phyloP scores from a whole-genome alignment of 2,797 vertebrate species.

The Echiichthys vipera region DNA sequence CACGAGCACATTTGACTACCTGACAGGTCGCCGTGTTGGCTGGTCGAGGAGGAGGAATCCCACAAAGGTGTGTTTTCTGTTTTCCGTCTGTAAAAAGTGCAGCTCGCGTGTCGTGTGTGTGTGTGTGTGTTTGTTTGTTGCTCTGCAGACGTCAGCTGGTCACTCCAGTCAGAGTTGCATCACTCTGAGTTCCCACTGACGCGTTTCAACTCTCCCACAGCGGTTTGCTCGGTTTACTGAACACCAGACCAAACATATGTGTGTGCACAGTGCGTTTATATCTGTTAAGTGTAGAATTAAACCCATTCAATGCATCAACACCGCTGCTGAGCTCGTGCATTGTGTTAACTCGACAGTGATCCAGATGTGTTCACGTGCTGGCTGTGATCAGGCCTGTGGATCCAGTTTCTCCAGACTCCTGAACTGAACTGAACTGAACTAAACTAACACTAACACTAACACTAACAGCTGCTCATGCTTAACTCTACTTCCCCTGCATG shows the following conservation, averaged over 20 bases:
- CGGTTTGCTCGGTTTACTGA: background rate
- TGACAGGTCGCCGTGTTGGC: conserved; percentile 20
- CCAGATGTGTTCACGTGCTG: conserved; percentile 21
- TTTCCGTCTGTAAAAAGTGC: background rate
- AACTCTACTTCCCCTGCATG: background rate
- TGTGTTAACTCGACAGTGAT: background rate
- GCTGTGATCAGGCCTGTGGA: conserved; percentile 45
- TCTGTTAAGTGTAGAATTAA: background rate
- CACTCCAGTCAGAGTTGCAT: conserved; percentile 62
- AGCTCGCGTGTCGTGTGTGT: accelerated
- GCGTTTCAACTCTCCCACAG: conserved; percentile 13
- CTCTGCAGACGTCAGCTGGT: background rate
- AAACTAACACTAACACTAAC: no score
- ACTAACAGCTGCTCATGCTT: no score
- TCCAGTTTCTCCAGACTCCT: conserved; percentile 60
- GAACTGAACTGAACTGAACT: no score
- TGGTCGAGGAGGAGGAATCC: no score
- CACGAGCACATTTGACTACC: conserved; percentile 36
- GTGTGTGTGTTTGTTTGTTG: background rate
- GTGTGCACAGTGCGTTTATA: background rate
- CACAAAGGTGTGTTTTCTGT: conserved; percentile 41
- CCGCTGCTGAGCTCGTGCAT: accelerated
- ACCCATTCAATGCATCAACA: background rate
- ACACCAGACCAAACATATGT: background rate
- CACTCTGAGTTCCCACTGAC: conserved; percentile 45